Evolutionary conservation across 2,888 invertebrate species (phyloP).

Genomic region (Hyposoter didymator): DNA sequence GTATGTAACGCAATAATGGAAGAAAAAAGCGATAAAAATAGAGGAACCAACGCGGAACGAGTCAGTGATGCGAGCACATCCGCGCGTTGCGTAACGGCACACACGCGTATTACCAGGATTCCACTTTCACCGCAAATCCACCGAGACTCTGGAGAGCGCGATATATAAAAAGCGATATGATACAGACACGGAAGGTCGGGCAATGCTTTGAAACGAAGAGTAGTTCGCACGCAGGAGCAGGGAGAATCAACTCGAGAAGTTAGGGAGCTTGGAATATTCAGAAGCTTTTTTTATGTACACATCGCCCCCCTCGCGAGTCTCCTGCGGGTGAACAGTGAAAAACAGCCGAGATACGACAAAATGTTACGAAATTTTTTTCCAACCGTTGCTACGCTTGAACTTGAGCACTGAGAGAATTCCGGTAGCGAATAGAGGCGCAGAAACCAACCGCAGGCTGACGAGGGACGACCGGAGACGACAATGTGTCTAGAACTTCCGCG

Average conservation of each 20-base stretch:
- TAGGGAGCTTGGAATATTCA: conserved; percentile 3
- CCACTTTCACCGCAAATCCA: conserved; percentile 58
- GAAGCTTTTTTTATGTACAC: neutral
- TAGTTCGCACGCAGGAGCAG: conserved; percentile 17
- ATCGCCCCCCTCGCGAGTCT: neutral
- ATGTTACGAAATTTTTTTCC: neutral
- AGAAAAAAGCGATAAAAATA: conserved; percentile 16
- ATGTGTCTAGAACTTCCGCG: neutral
- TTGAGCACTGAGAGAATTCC: neutral
- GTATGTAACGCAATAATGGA: neutral
- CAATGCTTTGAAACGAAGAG: conserved; percentile 37
- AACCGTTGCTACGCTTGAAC: neutral
- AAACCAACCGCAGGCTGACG: neutral
- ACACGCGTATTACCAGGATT: conserved; percentile 24
- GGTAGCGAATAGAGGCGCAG: neutral
- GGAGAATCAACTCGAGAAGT: neutral
- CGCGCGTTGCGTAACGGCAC: conserved; percentile 60
- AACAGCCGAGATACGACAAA: neutral
- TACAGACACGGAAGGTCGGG: neutral
- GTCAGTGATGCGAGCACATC: conserved; percentile 52
- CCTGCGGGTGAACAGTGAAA: neutral
- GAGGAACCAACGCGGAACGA: conserved; percentile 7
- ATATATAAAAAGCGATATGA: conserved; percentile 37
- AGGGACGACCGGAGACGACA: neutral
- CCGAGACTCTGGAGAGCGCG: conserved; percentile 30